Percentiles rank a stretch among this genome's conserved stretches.
Conservation (phyloP, 2,797 vertebrate genomes). For the Mycteria americana region DNA sequence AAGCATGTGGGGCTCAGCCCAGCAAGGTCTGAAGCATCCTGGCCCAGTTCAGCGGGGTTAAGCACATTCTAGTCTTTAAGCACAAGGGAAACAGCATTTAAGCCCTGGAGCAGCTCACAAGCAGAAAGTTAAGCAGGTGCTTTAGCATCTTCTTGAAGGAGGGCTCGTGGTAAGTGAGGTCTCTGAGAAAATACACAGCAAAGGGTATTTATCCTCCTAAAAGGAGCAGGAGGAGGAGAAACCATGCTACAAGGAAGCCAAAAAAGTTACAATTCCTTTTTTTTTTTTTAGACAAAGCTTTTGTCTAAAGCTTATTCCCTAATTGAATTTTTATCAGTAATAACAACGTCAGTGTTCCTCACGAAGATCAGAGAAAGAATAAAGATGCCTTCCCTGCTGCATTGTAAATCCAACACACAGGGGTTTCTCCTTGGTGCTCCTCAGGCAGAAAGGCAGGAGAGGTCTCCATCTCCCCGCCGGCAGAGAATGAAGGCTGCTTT, state of each 20-base stretch:
- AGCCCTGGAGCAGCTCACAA: background rate
- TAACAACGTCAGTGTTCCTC: background rate
- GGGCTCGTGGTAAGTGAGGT: background rate
- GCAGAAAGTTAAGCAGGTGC: background rate
- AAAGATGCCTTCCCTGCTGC: background rate
- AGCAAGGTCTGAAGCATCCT: background rate
- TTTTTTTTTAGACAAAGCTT: background rate
- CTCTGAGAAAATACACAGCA: background rate
- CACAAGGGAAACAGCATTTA: background rate
- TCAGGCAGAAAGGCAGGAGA: background rate
- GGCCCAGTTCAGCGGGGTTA: background rate
- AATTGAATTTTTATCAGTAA: background rate
- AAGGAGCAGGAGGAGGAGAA: background rate
- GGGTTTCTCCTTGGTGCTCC: background rate
- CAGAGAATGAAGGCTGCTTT: background rate
- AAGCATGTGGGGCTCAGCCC: background rate
- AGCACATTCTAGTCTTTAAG: background rate
- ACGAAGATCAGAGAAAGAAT: background rate
- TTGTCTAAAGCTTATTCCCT: background rate
- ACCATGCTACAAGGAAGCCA: background rate
- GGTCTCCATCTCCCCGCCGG: background rate
- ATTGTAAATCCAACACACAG: background rate
- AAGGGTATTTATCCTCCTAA: background rate
- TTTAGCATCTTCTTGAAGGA: background rate
- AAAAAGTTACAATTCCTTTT: background rate